These are phyloP conservation scores for Litocranius walleri DNA, from an alignment of 2,113 vertebrate genomes.

Conservation along the genomic window DNA sequence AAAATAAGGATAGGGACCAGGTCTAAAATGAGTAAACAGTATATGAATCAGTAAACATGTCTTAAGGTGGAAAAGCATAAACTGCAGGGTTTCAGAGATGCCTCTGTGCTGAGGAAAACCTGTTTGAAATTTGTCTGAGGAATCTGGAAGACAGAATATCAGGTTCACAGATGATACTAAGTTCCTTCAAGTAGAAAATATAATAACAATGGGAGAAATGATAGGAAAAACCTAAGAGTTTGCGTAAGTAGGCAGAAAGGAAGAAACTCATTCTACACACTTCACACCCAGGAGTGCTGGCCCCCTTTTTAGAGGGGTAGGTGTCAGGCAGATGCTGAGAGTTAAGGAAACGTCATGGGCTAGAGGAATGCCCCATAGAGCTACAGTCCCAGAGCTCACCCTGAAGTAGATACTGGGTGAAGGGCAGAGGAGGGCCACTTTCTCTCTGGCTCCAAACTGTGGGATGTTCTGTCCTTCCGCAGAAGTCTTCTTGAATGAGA, in stretches of 20 bases:
- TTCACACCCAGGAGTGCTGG: not conserved
- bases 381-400: not conserved
- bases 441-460: not conserved
- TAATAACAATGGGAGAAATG: not conserved
- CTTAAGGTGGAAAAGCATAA: not conserved
- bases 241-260: not conserved
- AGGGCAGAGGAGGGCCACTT: not conserved
- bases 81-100: not conserved
- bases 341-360: not conserved
- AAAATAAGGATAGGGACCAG: not conserved
- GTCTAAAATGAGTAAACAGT: not conserved
- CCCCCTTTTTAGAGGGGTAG: not conserved
- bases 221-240: not conserved
- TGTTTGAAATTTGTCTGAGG: not conserved
- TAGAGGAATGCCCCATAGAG: not conserved
- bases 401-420: not conserved
- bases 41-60: not conserved
- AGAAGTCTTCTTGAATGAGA: not conserved
- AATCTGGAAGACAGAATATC: not conserved
- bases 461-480: not conserved
- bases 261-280: not conserved
- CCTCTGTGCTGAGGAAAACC: not conserved
- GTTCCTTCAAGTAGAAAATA: conserved; percentile 5
- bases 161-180: not conserved
- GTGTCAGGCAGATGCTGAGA: not conserved